phyloP scores from a whole-genome alignment of 2,797 vertebrate genomes.

The Poecilia velifera region DNA sequence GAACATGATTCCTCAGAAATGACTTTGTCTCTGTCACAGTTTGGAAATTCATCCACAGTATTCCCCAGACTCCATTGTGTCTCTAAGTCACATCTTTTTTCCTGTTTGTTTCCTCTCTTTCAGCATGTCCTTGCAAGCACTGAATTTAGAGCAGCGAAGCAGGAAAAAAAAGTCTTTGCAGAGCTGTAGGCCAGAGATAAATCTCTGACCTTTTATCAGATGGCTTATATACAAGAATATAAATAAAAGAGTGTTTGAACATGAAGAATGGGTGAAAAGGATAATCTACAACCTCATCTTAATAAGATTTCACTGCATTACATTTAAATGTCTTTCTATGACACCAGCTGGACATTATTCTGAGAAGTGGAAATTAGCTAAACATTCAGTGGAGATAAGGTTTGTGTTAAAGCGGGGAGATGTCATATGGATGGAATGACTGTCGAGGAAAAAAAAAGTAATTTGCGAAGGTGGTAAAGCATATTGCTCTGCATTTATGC shows the following conservation, averaged over 20 bases:
- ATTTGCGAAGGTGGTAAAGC: neutral
- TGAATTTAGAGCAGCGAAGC: constrained; percentile 41
- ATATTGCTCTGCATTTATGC: neutral
- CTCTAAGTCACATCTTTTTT: constrained; percentile 2
- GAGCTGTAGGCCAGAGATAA: constrained; percentile 54
- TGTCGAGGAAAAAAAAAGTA: neutral
- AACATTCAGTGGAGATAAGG: constrained; percentile 31
- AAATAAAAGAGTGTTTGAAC: constrained; percentile 36
- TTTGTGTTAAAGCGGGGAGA: constrained; percentile 12
- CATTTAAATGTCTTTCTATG: constrained; percentile 11
- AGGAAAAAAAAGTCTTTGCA: constrained; percentile 26
- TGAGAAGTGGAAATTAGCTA: constrained; percentile 18
- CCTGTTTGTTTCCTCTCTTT: constrained; percentile 15
- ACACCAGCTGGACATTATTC: constrained; percentile 15
- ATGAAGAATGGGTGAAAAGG: constrained; percentile 13
- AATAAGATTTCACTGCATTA: constrained; percentile 7
- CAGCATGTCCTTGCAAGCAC: constrained; percentile 30
- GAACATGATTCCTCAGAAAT: constrained; percentile 15
- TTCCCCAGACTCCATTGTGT: constrained; percentile 9
- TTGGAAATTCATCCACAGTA: neutral
- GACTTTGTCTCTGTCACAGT: constrained; percentile 5
- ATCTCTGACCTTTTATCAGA: constrained; percentile 63
- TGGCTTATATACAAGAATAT: constrained; percentile 44
- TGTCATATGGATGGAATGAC: constrained; percentile 16
- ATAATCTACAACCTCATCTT: constrained; percentile 6